These are phyloP conservation scores for Parus major DNA, from an alignment of 2,113 vertebrate genomes.

Conservation along the genomic window DNA sequence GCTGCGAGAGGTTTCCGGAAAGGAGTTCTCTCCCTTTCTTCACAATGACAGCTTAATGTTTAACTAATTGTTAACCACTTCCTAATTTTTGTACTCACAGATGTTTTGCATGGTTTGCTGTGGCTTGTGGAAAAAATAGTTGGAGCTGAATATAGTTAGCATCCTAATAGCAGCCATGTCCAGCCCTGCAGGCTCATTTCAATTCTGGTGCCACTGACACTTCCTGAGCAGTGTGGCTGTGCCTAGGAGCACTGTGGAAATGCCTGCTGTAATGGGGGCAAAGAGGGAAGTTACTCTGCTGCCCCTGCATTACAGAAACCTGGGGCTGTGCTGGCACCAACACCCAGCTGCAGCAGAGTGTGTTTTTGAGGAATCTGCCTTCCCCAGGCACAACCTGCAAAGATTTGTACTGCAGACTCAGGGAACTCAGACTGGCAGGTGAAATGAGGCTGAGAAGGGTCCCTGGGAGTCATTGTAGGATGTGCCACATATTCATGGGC, in stretches of 20 bases:
- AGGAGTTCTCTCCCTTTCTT: not conserved
- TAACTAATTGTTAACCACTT: not conserved
- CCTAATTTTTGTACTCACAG: not conserved
- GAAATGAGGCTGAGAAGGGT: not conserved
- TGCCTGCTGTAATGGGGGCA: not conserved
- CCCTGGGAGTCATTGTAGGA: accelerated
- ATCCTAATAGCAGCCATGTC: accelerated
- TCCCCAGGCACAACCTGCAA: not conserved
- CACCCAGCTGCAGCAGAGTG: accelerated
- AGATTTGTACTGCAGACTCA: not conserved
- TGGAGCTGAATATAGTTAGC: not conserved
- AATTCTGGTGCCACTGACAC: not conserved
- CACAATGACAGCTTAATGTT: not conserved
- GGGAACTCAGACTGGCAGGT: not conserved
- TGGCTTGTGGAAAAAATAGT: not conserved
- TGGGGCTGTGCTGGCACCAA: not conserved
- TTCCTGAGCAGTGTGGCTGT: not conserved
- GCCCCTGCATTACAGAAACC: not conserved
- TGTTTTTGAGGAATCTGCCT: not conserved
- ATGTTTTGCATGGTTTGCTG: not conserved
- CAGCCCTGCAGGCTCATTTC: not conserved
- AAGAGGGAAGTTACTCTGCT: not conserved
- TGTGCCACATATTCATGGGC: not conserved
- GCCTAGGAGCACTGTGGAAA: not conserved
- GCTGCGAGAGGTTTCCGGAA: not conserved